These are phyloP conservation scores for Bimastos eiseni DNA, from an alignment of 2,888 invertebrate genomes.

Conservation along the genomic window DNA sequence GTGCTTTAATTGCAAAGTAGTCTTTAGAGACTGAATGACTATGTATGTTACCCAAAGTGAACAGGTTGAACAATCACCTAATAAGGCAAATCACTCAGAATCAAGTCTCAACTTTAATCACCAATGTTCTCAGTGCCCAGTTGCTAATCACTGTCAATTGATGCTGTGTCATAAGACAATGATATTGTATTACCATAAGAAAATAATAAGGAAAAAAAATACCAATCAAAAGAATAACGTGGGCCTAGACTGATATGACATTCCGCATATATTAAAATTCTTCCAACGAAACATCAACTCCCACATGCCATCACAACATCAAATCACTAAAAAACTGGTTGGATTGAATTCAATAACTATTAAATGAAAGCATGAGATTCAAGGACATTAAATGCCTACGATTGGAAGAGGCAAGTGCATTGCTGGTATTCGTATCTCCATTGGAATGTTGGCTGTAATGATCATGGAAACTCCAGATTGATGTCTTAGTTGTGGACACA, in stretches of 20 bases:
- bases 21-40: background rate
- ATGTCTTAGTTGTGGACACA: conserved; percentile 9
- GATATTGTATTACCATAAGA: background rate
- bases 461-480: background rate
- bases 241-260: background rate
- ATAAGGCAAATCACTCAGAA: background rate
- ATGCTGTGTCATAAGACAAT: background rate
- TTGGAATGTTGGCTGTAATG: background rate
- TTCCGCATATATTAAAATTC: background rate
- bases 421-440: background rate
- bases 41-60: background rate
- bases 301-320: background rate
- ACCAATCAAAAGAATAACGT: background rate
- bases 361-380: background rate
- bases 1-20: background rate
- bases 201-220: background rate
- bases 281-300: background rate
- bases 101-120: background rate
- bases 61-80: background rate
- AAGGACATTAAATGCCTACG: background rate
- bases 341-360: background rate
- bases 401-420: background rate
- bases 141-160: background rate
- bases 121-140: background rate
- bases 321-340: background rate